Conservation (phyloP, 2,888 invertebrate species). For the Ctena decussata region DNA sequence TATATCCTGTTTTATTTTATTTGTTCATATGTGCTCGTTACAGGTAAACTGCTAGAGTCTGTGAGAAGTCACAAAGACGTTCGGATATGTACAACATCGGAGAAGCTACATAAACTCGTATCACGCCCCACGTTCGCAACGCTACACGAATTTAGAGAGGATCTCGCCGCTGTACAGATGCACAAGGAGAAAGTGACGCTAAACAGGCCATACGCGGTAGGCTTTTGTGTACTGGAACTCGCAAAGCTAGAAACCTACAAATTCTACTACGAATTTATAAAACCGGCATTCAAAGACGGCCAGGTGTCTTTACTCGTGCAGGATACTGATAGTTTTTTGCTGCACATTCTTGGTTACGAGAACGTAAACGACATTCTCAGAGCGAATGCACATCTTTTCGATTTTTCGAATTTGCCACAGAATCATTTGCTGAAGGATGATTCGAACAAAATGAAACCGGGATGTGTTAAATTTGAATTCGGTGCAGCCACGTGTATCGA, state of each 20-base stretch:
- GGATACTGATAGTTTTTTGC: constrained; percentile 7
- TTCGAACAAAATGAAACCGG: not conserved
- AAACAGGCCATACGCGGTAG: not conserved
- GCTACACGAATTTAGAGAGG: not conserved
- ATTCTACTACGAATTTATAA: constrained; percentile 16
- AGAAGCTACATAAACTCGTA: not conserved
- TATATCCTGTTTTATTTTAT: not conserved
- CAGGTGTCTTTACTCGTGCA: not conserved
- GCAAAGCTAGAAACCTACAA: not conserved
- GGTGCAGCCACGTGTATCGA: not conserved
- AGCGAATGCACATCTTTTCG: not conserved
- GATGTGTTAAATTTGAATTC: constrained; percentile 10
- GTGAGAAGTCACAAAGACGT: not conserved
- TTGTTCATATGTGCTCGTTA: not conserved
- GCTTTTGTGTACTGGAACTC: constrained; percentile 12
- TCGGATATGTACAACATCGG: not conserved
- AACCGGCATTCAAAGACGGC: not conserved
- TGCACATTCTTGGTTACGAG: not conserved
- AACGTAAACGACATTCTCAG: not conserved
- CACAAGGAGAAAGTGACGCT: not conserved
- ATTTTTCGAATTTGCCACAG: constrained; percentile 5
- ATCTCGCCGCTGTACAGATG: constrained; percentile 11
- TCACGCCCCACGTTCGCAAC: not conserved
- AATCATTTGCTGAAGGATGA: not conserved
- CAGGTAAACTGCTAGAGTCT: not conserved